These are phyloP conservation scores for Bufo bufo DNA, from an alignment of 2,113 vertebrate species.

Conservation along the genomic window DNA sequence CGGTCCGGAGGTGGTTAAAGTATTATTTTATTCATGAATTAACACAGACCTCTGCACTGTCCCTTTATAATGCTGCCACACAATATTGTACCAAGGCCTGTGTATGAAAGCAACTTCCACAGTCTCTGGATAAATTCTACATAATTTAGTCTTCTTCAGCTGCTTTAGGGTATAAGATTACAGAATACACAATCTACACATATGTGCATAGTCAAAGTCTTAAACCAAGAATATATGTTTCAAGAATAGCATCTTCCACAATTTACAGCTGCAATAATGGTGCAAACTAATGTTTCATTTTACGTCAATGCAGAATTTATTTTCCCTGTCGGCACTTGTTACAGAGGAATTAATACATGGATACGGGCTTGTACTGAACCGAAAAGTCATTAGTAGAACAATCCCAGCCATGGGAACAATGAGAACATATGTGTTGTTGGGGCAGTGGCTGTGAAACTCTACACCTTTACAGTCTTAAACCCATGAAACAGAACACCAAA, in stretches of 20 bases:
- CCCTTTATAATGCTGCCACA: too few species aligned
- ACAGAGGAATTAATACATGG: constrained; percentile 16
- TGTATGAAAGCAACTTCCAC: too few species aligned
- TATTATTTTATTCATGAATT: too few species aligned
- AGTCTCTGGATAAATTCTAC: too few species aligned
- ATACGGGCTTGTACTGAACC: constrained; percentile 21
- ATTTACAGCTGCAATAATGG: background rate
- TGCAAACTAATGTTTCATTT: constrained; percentile 1
- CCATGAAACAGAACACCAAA: constrained; percentile 10
- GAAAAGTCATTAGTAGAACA: constrained; percentile 30
- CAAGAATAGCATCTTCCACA: background rate
- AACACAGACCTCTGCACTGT: too few species aligned
- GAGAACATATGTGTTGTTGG: background rate
- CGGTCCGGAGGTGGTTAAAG: too few species aligned
- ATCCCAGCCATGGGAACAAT: constrained; percentile 23
- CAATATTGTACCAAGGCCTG: too few species aligned
- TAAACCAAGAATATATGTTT: background rate
- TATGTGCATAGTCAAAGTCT: background rate
- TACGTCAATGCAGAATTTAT: constrained; percentile 9
- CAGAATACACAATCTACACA: background rate
- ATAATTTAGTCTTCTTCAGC: background rate
- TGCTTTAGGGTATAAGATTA: background rate
- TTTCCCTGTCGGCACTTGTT: constrained; percentile 26
- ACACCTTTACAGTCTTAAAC: background rate
- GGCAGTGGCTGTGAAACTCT: constrained; percentile 4